Base-by-base conservation (phyloP, 2,888 invertebrate species). In the Archips crataeganus region DNA sequence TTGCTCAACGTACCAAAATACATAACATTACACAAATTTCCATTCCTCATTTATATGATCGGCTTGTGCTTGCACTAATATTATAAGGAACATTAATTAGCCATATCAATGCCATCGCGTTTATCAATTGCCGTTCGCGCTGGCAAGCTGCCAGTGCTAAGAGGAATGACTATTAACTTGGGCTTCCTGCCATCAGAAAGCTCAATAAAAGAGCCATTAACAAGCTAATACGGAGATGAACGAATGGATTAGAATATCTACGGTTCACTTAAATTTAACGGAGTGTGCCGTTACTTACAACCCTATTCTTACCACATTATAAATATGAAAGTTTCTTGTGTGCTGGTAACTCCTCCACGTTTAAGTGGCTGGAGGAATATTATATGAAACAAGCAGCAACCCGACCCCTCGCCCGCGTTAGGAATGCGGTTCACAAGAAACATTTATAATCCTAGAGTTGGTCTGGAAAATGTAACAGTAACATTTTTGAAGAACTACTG, bases 111-210 rank as follows among this genome's bases (percentile, higher is more conserved):
- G 60, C 3, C 36, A 65, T 66, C 65, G 36, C 64, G 59, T 71
- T 71, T 66, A 71, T 49, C 60, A 66, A 42, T 51, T 51, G 13
- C n/a, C 39, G 60, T 61, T 42, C 49, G 34, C 49, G 59, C 57
- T 70, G 69, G 64, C 60, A 54, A 49, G 11, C 15, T 11, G 64
- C 70, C 70, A 74, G 54, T 36, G 15, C 49, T 57, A 49, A 51
- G 69, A 74, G 65, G 59, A 70, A 74, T 6, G 73, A 51, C 60
- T 60, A 74, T 74, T 70, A 60, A 42, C 42, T 32, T 51, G 34
- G 45, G 54, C 59, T 68, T 42, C 62, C 45, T 34, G 69, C 59
- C 42, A 60, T 68, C 68, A n/a, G 51, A 11, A 23, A 51, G 13
- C 32, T 32, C 51, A 69, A 74, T 69, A 64, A 73, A 69, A 42